Conservation (phyloP, 2,797 vertebrate species). For the Brachymystax lenok region DNA sequence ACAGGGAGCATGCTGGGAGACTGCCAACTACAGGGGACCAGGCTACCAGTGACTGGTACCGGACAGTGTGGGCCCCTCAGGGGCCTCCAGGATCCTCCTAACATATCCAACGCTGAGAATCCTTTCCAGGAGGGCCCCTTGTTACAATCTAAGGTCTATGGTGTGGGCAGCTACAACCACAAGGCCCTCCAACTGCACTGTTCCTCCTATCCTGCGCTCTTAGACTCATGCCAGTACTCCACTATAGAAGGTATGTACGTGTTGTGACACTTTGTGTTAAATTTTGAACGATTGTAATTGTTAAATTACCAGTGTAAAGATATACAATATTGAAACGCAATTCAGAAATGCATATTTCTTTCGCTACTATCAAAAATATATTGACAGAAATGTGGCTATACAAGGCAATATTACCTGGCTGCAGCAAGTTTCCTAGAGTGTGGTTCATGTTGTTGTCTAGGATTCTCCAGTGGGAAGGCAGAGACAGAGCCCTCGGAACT, state of each 20-base stretch:
- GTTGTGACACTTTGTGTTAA: background rate
- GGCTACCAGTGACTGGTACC: constrained; percentile 54
- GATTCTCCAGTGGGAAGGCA: constrained; percentile 75
- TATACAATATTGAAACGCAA: background rate
- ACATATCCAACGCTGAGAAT: constrained; percentile 67
- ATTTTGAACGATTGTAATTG: background rate
- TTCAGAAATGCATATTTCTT: background rate
- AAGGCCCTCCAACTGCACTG: constrained; percentile 84
- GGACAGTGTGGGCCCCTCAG: constrained; percentile 70
- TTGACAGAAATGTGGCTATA: background rate
- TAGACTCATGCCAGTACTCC: constrained; percentile 84
- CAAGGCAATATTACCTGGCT: background rate
- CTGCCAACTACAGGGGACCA: constrained; percentile 73
- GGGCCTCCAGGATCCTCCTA: constrained; percentile 63
- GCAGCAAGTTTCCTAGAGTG: constrained; percentile 21
- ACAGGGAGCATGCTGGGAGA: constrained; percentile 66
- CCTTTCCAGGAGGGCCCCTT: constrained; percentile 72
- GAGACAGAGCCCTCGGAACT: constrained; percentile 73
- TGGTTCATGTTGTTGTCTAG: constrained; percentile 62
- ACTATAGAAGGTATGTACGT: constrained; percentile 82
- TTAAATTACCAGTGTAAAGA: background rate
- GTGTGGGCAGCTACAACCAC: constrained; percentile 76
- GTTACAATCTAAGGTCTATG: constrained; percentile 80
- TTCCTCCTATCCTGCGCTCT: constrained; percentile 76
- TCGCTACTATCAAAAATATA: background rate